Base-by-base conservation (phyloP, 2,888 invertebrate species). In the Leucophora obtusa region DNA sequence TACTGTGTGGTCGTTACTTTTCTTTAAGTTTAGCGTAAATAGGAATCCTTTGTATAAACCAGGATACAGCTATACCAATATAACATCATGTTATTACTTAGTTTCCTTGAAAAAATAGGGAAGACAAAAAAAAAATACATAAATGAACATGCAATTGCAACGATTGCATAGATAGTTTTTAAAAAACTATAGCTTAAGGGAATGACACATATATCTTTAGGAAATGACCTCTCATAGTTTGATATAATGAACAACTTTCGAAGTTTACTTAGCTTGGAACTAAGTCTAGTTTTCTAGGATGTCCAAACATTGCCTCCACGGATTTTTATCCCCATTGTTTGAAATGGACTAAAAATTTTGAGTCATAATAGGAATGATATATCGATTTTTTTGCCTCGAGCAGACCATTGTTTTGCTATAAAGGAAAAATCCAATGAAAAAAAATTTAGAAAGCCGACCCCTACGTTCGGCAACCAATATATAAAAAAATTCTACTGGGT, bases 101-200 rank as follows among this genome's bases (percentile, higher is more conserved):
- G 28, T 28, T 28, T 54, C 18, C 53, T 54, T 66, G n/a, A 17
- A n/a, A n/a, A n/a, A n/a, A n/a, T 47, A 47, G 43, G 43, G 43
- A 43, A 43, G 24, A n/a, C 43, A 47, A 47, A 1, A 11, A 47
- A 47, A 43, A 43, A 35, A 35, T 35, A n/a, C 6, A n/a, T 47
- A n/a, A 47, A 47, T n/a, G 43, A 47, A n/a, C 43, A 47, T 47
- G 43, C 43, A 47, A 47, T 47, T 47, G 43, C 43, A 47, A n/a
- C n/a, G 43, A 47, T 47, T 47, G 6, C n/a, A 47, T 2, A 2
- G 2, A 47, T 47, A n/a, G 43, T 5, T 47, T 47, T 47, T 47
- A 6, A n/a, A 5, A n/a, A 47, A 47, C n/a, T 47, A 47, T n/a
- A 47, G n/a, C 43, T 47, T 47, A n/a, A 5, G 43, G 43, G n/a